Percentiles rank a stretch among this genome's conserved stretches.
Evolutionary conservation across 1,140 invertebrate species (phyloP).

Genomic region (Plectrocnemia conspersa): DNA sequence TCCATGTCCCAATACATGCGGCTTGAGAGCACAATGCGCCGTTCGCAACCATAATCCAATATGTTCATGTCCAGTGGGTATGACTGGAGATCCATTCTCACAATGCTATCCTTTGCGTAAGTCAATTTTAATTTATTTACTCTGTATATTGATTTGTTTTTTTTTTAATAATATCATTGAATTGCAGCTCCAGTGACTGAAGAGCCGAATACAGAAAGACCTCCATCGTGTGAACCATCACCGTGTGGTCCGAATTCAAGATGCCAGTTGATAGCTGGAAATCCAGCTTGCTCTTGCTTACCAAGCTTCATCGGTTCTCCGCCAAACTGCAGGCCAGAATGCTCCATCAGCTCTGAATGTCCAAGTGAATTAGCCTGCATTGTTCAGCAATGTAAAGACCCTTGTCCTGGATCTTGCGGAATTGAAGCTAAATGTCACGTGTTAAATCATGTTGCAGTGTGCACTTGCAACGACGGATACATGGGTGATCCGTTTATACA

Average conservation of each 20-base stretch:
- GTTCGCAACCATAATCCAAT: conserved; percentile 65
- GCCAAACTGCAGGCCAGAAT: conserved; percentile 70
- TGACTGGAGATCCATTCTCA: conserved; percentile 70
- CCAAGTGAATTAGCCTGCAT: conserved; percentile 65
- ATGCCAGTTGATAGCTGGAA: conserved; percentile 65
- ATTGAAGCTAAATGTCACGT: conserved; percentile 68
- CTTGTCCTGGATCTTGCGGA: conserved; percentile 71
- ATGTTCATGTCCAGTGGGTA: conserved; percentile 66
- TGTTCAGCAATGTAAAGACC: conserved; percentile 68
- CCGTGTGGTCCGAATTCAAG: conserved; percentile 79
- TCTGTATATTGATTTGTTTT: not conserved
- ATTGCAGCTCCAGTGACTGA: conserved; percentile 38
- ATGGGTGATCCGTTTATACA: conserved; percentile 73
- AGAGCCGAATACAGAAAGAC: conserved; percentile 53
- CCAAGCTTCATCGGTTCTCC: conserved; percentile 70
- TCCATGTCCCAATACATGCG: conserved; percentile 75
- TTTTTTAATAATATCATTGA: conserved; percentile 8
- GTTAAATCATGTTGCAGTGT: conserved; percentile 69
- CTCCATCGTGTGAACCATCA: conserved; percentile 68
- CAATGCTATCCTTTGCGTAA: conserved; percentile 51
- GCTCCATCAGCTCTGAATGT: conserved; percentile 69
- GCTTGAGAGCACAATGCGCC: conserved; percentile 64
- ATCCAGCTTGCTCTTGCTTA: conserved; percentile 72
- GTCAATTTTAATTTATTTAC: conserved; percentile 20
- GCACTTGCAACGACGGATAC: conserved; percentile 65